Conservation (phyloP, 2,888 invertebrate genomes). For the Leucoma salicis region DNA sequence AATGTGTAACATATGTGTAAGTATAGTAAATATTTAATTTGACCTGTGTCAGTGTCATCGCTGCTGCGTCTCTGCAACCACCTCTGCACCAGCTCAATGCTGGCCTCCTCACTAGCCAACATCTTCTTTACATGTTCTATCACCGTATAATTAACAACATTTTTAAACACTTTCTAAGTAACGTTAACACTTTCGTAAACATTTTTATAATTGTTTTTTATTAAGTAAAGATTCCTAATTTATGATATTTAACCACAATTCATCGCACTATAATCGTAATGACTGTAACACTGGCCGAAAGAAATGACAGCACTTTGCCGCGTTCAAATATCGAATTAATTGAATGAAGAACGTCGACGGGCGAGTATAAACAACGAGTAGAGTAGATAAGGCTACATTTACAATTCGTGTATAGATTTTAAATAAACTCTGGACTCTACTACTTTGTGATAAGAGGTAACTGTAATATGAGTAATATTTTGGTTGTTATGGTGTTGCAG, state of each 20-base stretch:
- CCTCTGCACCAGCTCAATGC: slow-evolving; percentile 72
- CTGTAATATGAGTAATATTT: slow-evolving; percentile 20
- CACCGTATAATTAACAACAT: slow-evolving; percentile 37
- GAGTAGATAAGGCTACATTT: slow-evolving; percentile 57
- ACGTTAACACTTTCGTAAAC: slow-evolving; percentile 2
- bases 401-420: slow-evolving; percentile 25
- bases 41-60: slow-evolving; percentile 67
- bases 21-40: too few relatives aligned
- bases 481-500: slow-evolving; percentile 35
- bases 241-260: not conserved
- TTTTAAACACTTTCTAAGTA: slow-evolving; percentile 14
- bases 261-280: slow-evolving; percentile 9
- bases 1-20: too few relatives aligned
- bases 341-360: slow-evolving; percentile 67
- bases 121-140: slow-evolving; percentile 62
- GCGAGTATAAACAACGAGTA: slow-evolving; percentile 66
- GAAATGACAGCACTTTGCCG: slow-evolving; percentile 58
- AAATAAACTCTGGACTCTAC: slow-evolving; percentile 49
- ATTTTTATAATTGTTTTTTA: not conserved
- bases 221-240: not conserved
- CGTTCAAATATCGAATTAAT: slow-evolving; percentile 76
- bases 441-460: slow-evolving; percentile 35
- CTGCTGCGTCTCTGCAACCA: slow-evolving; percentile 68
- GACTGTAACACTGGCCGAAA: slow-evolving; percentile 33
- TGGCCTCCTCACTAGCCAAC: slow-evolving; percentile 75